Base-by-base conservation (phyloP, 2,113 vertebrate species). In the Drymodes brunneopygia region DNA sequence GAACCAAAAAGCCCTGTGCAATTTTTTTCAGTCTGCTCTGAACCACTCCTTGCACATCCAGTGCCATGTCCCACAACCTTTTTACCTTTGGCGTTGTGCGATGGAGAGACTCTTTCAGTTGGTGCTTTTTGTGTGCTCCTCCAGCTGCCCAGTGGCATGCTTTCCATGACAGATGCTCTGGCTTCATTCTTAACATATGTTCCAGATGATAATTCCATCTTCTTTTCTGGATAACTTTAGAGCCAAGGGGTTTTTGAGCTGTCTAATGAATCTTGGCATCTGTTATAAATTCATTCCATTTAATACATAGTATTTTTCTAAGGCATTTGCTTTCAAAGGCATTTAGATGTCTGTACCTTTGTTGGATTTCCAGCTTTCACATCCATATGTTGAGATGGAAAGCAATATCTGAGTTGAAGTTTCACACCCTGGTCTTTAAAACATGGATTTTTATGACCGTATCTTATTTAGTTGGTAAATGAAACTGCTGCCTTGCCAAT, bases 151-250 rank as follows among this genome's bases (percentile, higher is more conserved):
- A 97, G 94, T 95, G 94, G 91, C 95, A 96, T 95, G 93, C 91
- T 96, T 97, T 94, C 92, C 91, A 92, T 84, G 94, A 96, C 96
- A 97, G 96, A 97, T 95, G 95, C 96, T 97, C 93, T 95, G 94
- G 92, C 77, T 96, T 96, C 95, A 95, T 92, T 95, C 95, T 96
- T 95, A 97, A 94, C 96, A 97, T 97, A 97, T 95, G 96, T 95
- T 96, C 96, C 95, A 97, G 95, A 96, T 95, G 96, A 97, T 95
- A 95, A 97, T 96, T 95, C 95, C 94, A 95, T 95, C 92, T 97
- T 95, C 94, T 96, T 97, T 96, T 97, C 94, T 95, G 95, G 96
- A 95, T 89, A 96, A 96, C 92, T 95, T 97, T 92, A 94, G 91
- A 97, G 96, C 92, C 94, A 96, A 96, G 96, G 94, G 94, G 91